Base-by-base conservation (phyloP, 2,797 vertebrate species). In the Lophotriccus pileatus region DNA sequence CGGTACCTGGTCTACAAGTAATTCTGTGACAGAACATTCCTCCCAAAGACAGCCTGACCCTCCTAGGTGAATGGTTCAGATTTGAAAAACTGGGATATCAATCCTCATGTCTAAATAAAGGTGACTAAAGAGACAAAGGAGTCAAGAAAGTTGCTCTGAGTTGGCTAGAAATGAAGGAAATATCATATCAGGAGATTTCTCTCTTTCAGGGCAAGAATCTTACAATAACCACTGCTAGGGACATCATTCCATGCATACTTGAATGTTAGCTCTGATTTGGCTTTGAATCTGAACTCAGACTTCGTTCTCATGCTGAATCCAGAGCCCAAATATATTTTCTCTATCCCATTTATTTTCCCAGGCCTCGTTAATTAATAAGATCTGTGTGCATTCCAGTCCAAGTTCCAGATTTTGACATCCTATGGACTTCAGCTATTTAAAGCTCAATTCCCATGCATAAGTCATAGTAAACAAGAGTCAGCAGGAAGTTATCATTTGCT, bases 391-490 rank as follows among this genome's bases (percentile, higher is more conserved):
- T 96, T 95, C 95, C 84, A 91, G 47, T 60, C 43, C 85, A 75
- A 68, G 76, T 58, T 93, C 62, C 81, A 95, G 76, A 87, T 90
- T 96, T 87, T 91, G 95, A 92, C 53, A 56, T 87, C 73, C 94
- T 96, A 84, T 59, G 77, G 94, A 91, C 62, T 90, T 95, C 46
- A 96, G 94, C 95, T 97, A 93, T 86, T 89, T 93, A 94, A 92
- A 97, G 79, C 79, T 87, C 89, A 64, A 76, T 94, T 84, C 76
- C 66, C 63, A 93, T 89, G 95, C 59, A 81, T 59, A 43, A 89
- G 79, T 95, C 95, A 97, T 96, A 96, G 95, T 96, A 96, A 88
- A 77, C 24, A n/a, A 83, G 55, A 92, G 93, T 96, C 96, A 97
- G 95, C 96, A 91, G 95, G 87, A 97, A 97, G 95, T 96, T 94